Evolutionary conservation across 2,797 vertebrate species (phyloP).

Genomic region (Malurus leucopterus): DNA sequence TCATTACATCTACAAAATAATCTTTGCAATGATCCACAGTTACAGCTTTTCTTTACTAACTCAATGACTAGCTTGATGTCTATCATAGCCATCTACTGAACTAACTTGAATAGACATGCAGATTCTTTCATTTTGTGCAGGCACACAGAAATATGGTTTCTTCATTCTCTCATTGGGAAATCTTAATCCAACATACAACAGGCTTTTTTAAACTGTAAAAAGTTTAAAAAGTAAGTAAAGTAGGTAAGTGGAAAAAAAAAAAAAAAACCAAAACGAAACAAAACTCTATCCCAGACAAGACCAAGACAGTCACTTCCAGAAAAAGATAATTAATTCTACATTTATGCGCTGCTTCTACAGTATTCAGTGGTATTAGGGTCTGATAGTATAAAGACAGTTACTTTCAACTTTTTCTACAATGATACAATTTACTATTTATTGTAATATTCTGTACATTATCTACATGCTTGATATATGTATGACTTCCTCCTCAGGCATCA

Average conservation of each 20-base stretch:
- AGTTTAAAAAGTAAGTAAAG: neutral
- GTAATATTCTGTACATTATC: neutral
- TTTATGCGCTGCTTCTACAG: neutral
- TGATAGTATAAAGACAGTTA: neutral
- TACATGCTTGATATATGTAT: neutral
- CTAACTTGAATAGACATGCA: neutral
- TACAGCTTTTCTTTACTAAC: neutral
- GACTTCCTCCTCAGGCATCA: neutral
- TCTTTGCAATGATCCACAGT: neutral
- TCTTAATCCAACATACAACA: neutral
- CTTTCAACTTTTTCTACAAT: neutral
- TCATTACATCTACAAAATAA: neutral
- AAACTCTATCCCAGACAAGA: neutral
- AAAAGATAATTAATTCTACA: accelerated
- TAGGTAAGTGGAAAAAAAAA: neutral
- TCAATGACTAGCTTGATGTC: neutral
- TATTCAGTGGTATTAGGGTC: neutral
- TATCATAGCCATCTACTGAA: neutral
- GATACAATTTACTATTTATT: neutral
- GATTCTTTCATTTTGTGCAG: neutral
- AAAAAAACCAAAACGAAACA: neutral
- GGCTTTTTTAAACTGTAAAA: neutral
- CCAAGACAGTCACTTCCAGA: neutral
- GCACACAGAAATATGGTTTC: neutral
- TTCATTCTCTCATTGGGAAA: neutral